A percentile compares a stretch with the other conserved stretches of the same genome.
These are phyloP conservation scores for Crocallis elinguaria DNA, from an alignment of 2,888 invertebrate genomes.

Conservation along the genomic window DNA sequence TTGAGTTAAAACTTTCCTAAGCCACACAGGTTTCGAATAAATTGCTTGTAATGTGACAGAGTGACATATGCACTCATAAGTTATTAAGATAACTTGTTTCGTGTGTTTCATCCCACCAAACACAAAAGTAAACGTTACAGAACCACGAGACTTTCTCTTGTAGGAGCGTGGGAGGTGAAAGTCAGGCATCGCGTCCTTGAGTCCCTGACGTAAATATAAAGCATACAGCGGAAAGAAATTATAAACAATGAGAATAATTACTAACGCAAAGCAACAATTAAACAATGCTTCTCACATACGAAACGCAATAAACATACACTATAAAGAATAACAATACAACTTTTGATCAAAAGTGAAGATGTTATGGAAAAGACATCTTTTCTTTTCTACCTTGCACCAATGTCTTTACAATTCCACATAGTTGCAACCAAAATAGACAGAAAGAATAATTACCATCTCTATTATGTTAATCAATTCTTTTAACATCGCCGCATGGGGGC, in stretches of 20 bases:
- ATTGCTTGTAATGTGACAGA: no score
- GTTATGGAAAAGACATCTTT: not conserved
- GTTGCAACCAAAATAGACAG: slow-evolving; percentile 52
- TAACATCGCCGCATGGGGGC: slow-evolving; percentile 56
- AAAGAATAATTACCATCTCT: slow-evolving; percentile 60
- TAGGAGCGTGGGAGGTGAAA: slow-evolving; percentile 74
- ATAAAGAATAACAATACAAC: not conserved
- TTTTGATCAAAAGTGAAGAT: not conserved
- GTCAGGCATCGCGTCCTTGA: slow-evolving; percentile 70
- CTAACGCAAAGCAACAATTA: not conserved
- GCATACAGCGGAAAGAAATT: slow-evolving; percentile 42
- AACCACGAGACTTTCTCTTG: slow-evolving; percentile 67
- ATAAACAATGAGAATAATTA: not conserved
- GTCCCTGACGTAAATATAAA: slow-evolving; percentile 55
- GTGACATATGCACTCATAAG: no score
- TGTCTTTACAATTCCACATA: slow-evolving; percentile 44
- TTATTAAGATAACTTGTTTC: no score
- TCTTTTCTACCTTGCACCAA: slow-evolving; percentile 43
- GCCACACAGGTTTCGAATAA: no score
- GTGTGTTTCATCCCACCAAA: no score
- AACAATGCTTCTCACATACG: not conserved
- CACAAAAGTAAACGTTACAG: slow-evolving; percentile 54
- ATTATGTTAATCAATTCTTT: slow-evolving; percentile 65
- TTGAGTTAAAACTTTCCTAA: no score
- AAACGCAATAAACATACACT: no score